Base-by-base conservation (phyloP, 2,888 invertebrate genomes). In the Linnaemya vulpina region DNA sequence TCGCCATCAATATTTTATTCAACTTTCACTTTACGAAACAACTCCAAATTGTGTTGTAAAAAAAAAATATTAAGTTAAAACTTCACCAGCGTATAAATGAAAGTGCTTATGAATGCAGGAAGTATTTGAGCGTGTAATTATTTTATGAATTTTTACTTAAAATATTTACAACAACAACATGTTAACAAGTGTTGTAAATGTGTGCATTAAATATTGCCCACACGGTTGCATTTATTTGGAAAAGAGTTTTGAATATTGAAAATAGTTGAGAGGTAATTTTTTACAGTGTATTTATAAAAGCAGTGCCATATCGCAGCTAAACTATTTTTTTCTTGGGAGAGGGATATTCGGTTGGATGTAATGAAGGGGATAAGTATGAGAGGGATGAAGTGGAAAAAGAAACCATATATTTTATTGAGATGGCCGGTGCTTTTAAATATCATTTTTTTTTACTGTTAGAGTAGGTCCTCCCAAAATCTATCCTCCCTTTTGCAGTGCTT, bases 111-210 rank as follows among this genome's bases (percentile, higher is more conserved):
- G n/a, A n/a, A 15, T n/a, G 1, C 9, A 35, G 30, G n/a, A 58
- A 58, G 58, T n/a, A 58, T 30, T n/a, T 58, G 58, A 58, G 35
- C n/a, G 58, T 58, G 10, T 58, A 35, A 58, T 58, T 35, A 35
- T 58, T 22, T 20, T 22, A 17, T n/a, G 13, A 1, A 25, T 58
- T 58, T n/a, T 58, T 9, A 25, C 30, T 58, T 58, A 3, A 58
- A 58, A 58, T 58, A n/a, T 4, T 13, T n/a, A 15, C 25, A 35
- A 58, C 17, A 9, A 15, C 9, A 17, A 49, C 10, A 49, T 49
- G 3, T 17, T 2, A 3, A 30, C 5, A 9, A 49, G 17, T 49
- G 1, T 13, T 13, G 3, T 13, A 1, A 3, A 13, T 40, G 11
- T 53, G 9, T 10, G 20, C 30, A 30, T 2, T 3, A 30, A 30